Percentiles rank a stretch among this genome's conserved stretches.
Conservation (phyloP, 2,113 vertebrate genomes). For the Arvicanthis niloticus region DNA sequence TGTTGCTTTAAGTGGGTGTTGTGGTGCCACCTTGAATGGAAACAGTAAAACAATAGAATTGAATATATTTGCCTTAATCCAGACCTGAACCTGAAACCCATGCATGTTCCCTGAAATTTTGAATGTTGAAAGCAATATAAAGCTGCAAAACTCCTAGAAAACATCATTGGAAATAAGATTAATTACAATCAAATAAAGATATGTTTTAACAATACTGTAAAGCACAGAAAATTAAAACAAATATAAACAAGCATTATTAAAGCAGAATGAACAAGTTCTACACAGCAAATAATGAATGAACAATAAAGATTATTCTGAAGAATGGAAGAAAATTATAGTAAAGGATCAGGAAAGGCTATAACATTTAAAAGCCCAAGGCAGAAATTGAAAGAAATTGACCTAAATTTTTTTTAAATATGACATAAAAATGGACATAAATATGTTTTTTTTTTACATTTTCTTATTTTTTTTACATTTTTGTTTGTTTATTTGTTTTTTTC, state of each 20-base stretch:
- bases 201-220: background rate
- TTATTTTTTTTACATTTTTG: too few species aligned
- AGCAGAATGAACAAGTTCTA: background rate
- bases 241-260: background rate
- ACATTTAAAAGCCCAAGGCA: background rate
- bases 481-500: too few species aligned
- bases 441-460: too few species aligned
- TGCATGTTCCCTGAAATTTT: background rate
- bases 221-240: background rate
- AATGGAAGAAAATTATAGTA: background rate
- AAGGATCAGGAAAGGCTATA: background rate
- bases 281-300: background rate
- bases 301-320: background rate
- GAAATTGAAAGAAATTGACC: background rate
- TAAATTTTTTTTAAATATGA: background rate
- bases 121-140: background rate
- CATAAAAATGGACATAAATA: background rate
- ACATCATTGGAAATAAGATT: background rate
- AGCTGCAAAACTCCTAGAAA: background rate
- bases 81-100: background rate
- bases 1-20: fast-evolving
- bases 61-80: background rate
- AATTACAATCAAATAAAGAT: background rate
- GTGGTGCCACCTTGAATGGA: background rate
- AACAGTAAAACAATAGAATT: background rate